A percentile compares a stretch with the other conserved stretches of the same genome.
phyloP scores from a whole-genome alignment of 2,797 vertebrate species.

The Takifugu rubripes region DNA sequence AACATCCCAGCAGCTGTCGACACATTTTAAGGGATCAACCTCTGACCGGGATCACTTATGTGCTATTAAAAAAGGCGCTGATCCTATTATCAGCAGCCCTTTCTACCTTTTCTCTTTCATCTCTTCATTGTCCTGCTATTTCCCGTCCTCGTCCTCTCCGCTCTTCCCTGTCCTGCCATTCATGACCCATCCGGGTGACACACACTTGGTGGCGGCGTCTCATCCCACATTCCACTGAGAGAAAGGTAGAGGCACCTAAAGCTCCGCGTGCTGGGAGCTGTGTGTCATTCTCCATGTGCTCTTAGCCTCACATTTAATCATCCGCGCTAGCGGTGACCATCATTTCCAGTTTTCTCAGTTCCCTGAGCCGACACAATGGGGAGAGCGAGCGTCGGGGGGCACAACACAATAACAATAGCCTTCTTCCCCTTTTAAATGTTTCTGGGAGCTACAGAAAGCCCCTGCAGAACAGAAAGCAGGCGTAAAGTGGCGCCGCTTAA shows the following conservation, averaged over 20 bases:
- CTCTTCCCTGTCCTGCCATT: slow-evolving; percentile 38
- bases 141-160: slow-evolving; percentile 30
- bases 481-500: background rate
- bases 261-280: slow-evolving; percentile 21
- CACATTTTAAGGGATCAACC: slow-evolving; percentile 28
- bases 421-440: slow-evolving; percentile 4
- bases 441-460: no score
- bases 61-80: slow-evolving; percentile 34
- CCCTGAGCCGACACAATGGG: slow-evolving; percentile 34
- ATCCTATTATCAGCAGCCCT: slow-evolving; percentile 27
- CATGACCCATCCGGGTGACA: slow-evolving; percentile 29
- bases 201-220: slow-evolving; percentile 38
- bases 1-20: background rate
- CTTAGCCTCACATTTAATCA: slow-evolving; percentile 58
- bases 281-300: slow-evolving; percentile 30
- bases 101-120: slow-evolving; percentile 20
- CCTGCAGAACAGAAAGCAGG: no score
- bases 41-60: slow-evolving; percentile 13
- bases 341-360: slow-evolving; percentile 41
- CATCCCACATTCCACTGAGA: slow-evolving; percentile 44
- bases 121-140: slow-evolving; percentile 37
- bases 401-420: slow-evolving; percentile 17
- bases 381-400: slow-evolving; percentile 22
- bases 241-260: slow-evolving; percentile 30
- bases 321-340: slow-evolving; percentile 49